Conservation (phyloP, 2,888 invertebrate genomes). For the Eudasyphora cyanicolor region DNA sequence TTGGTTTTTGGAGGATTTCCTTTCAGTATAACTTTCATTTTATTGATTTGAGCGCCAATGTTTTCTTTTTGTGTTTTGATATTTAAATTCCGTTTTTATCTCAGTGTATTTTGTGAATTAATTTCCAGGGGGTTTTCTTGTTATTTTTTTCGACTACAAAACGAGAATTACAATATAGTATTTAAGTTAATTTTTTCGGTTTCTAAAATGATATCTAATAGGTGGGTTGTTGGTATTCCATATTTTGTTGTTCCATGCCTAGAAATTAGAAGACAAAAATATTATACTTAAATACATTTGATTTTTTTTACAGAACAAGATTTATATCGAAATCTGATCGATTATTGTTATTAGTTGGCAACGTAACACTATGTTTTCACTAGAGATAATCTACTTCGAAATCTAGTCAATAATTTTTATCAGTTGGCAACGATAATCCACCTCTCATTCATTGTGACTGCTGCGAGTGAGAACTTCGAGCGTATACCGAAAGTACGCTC, state of each 20-base stretch:
- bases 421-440: no score
- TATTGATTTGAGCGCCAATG: constrained; percentile 49
- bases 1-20: constrained; percentile 27
- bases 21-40: neutral
- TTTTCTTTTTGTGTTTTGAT: constrained; percentile 23
- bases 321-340: no score
- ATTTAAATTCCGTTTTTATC: constrained; percentile 24
- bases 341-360: no score
- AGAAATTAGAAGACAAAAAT: constrained; percentile 7
- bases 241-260: constrained; percentile 75
- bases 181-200: constrained; percentile 28
- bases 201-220: constrained; percentile 71
- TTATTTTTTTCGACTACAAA: constrained; percentile 43
- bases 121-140: constrained; percentile 41
- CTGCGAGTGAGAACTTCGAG: no score
- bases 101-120: constrained; percentile 36
- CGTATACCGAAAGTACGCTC: no score
- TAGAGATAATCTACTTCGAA: no score
- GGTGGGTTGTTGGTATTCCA: constrained; percentile 79
- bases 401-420: no score
- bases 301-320: no score
- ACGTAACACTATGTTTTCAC: no score
- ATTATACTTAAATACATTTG: neutral
- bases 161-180: neutral
- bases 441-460: no score